These are phyloP conservation scores for Crematogaster levior DNA, from an alignment of 2,888 invertebrate genomes.

Conservation along the genomic window DNA sequence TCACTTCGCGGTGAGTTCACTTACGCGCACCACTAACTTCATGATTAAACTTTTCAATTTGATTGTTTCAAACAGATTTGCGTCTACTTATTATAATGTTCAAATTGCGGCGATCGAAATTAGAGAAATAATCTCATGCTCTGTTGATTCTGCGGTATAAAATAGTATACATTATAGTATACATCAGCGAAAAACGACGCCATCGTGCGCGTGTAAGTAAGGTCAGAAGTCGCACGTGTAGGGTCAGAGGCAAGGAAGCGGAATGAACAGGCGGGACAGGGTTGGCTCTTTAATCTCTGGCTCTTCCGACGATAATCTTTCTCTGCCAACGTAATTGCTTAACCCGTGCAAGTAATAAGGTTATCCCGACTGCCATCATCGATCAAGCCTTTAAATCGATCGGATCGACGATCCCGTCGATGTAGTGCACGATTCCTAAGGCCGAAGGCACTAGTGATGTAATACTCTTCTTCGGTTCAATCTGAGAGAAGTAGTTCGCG, in stretches of 20 bases:
- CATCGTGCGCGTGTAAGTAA: neutral
- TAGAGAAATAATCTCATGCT: neutral
- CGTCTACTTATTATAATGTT: neutral
- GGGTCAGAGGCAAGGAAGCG: constrained; percentile 33
- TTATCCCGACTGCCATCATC: constrained; percentile 67
- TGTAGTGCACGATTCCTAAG: constrained; percentile 26
- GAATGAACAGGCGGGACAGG: constrained; percentile 19
- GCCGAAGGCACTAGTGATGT: constrained; percentile 36
- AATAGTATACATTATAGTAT: neutral
- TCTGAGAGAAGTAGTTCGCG: constrained; percentile 65
- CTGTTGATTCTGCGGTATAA: neutral
- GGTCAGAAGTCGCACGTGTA: constrained; percentile 36
- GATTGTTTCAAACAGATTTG: constrained; percentile 8
- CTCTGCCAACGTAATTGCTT: constrained; percentile 72
- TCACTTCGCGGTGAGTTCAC: constrained; percentile 7
- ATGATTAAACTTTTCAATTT: constrained; percentile 15
- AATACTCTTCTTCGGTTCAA: constrained; percentile 68
- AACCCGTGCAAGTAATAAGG: constrained; percentile 69
- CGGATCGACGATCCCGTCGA: constrained; percentile 33
- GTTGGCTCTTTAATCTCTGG: constrained; percentile 61
- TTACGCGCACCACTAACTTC: constrained; percentile 3
- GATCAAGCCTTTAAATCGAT: constrained; percentile 71
- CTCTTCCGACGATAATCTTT: constrained; percentile 66
- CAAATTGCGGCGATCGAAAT: neutral
- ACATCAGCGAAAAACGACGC: neutral